These are phyloP conservation scores for Scrobipalpa costella DNA, from an alignment of 2,888 invertebrate genomes.

Conservation along the genomic window DNA sequence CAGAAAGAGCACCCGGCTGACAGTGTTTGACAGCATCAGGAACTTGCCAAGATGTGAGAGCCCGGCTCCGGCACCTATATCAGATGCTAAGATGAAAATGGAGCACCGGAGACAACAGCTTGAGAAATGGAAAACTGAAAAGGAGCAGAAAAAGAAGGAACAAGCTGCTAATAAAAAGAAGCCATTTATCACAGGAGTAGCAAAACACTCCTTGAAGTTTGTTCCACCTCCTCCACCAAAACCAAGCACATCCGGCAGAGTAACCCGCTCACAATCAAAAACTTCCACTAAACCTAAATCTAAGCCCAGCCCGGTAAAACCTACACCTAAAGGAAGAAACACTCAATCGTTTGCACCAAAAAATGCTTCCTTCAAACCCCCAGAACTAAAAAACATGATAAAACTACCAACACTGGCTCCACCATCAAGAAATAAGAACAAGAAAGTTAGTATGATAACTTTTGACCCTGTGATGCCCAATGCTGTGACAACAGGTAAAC, in stretches of 20 bases:
- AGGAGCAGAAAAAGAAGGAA: slow-evolving; percentile 62
- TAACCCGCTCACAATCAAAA: slow-evolving; percentile 62
- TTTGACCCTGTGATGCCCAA: slow-evolving; percentile 47
- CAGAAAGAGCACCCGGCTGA: slow-evolving; percentile 56
- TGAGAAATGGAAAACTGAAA: slow-evolving; percentile 71
- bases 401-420: slow-evolving; percentile 48
- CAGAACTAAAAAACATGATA: slow-evolving; percentile 50
- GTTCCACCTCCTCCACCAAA: slow-evolving; percentile 54
- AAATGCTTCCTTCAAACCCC: slow-evolving; percentile 77
- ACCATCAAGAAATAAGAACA: slow-evolving; percentile 39
- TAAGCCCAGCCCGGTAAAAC: slow-evolving; percentile 29
- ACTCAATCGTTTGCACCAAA: slow-evolving; percentile 74
- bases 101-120: slow-evolving; percentile 60
- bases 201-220: slow-evolving; percentile 53
- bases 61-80: slow-evolving; percentile 40
- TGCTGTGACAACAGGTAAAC: slow-evolving; percentile 30
- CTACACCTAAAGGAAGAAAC: slow-evolving; percentile 27
- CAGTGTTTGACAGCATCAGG: slow-evolving; percentile 59
- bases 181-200: slow-evolving; percentile 63
- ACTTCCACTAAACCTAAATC: slow-evolving; percentile 31
- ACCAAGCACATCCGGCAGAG: slow-evolving; percentile 61
- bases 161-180: slow-evolving; percentile 59
- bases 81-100: slow-evolving; percentile 45
- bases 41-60: slow-evolving; percentile 50
- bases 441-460: slow-evolving; percentile 41